These are phyloP conservation scores for Hemicrepidius hirtus DNA, from an alignment of 2,888 invertebrate species.

Conservation along the genomic window DNA sequence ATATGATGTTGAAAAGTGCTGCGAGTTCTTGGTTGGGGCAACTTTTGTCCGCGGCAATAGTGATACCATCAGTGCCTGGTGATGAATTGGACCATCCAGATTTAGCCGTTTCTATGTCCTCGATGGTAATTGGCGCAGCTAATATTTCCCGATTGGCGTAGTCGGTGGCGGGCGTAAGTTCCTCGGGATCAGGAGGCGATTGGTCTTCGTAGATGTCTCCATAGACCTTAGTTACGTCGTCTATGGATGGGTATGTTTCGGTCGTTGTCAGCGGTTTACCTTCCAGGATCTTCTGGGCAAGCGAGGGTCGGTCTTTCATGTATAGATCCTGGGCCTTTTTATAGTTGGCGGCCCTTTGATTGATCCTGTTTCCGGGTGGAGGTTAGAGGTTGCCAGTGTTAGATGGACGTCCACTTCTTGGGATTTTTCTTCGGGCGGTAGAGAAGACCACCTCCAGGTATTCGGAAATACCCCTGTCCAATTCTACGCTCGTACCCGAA, in stretches of 20 bases:
- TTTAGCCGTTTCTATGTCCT: background rate
- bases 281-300: background rate
- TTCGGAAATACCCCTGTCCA: too few relatives aligned
- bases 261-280: background rate
- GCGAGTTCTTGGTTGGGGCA: conserved; percentile 2
- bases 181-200: too few relatives aligned
- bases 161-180: too few relatives aligned
- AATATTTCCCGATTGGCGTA: too few relatives aligned
- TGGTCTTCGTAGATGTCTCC: too few relatives aligned
- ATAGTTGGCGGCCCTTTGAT: background rate
- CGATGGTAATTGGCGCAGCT: background rate
- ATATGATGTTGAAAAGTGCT: conserved; percentile 43
- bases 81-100: conserved; percentile 46
- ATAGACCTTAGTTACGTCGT: background rate
- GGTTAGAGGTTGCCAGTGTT: background rate
- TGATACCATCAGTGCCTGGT: conserved; percentile 51
- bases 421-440: too few relatives aligned
- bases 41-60: conserved; percentile 16
- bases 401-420: too few relatives aligned
- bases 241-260: background rate
- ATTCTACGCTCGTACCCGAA: too few relatives aligned
- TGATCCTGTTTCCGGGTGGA: background rate
- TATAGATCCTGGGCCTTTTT: conserved; percentile 8
- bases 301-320: background rate
- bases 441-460: too few relatives aligned